Base-by-base conservation (phyloP, 1,140 invertebrate species). In the Tigriopus japonicus region DNA sequence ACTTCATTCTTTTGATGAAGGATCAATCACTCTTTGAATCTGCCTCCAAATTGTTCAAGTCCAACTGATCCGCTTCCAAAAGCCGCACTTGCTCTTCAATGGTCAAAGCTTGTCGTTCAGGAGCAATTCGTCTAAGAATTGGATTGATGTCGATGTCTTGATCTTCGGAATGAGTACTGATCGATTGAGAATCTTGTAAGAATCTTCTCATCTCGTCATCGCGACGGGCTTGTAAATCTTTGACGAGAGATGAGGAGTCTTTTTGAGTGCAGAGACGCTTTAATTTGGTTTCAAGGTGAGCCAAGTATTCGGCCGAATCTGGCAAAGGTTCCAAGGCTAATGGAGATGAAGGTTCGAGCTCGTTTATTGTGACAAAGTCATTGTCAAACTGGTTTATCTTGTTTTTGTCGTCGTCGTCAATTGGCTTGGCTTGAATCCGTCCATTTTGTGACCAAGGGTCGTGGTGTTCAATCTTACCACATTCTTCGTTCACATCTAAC, bases 271-370 rank as follows among this genome's bases (percentile, higher is more conserved):
- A 7, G 19, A 55, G n/a, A 6, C 24, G 15, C 1, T 55, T 24
- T 23, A 58, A 42, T 42, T 58, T 58, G 40, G 23, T 13, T 42
- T 58, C 56, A 5, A 58, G 40, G 17, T 13, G 17, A 7, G 23
- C 40, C 35, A 58, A 17, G 42, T 58, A 58, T n/a, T 58, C 24
- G 15, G 13, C 56, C 6, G 56, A 58, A 58, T 58, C 56, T 58
- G 21, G 56, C n/a, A 58, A 41, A 21, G 45, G 45, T 21, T 51
- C 45, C 28, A 35, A 9, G 9, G 28, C 3, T 3, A 35, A 5
- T 35, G 28, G 9, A 9, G 28, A 3, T 35, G 28, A 35, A 35
- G 28, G 28, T 9, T 35, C 3, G 28, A 9, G 9, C 9, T 35
- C 9, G 9, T 9, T 9, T 5, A 35, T 9, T 5, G 28, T 35